A percentile compares a stretch with the other conserved stretches of the same genome.
Conservation (phyloP, 2,797 vertebrate species). For the Coreius guichenoti region DNA sequence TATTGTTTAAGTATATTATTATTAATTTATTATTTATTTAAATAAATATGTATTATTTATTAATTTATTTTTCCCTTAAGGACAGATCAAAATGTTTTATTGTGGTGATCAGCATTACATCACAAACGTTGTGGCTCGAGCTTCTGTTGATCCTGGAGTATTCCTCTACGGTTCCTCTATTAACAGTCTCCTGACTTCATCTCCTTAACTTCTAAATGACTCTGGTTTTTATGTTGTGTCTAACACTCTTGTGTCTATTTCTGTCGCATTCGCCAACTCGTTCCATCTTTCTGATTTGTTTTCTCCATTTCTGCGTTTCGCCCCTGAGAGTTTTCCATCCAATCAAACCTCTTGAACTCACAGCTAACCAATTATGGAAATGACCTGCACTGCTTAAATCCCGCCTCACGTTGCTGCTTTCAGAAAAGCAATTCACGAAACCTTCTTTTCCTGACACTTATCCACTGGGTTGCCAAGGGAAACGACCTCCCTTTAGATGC, state of each 20-base stretch:
- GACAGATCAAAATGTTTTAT: not conserved
- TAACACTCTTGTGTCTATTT: constrained; percentile 7
- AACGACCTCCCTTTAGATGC: constrained; percentile 63
- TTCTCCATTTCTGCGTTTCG: not conserved
- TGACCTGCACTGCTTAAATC: not conserved
- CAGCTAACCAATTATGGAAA: constrained; percentile 14
- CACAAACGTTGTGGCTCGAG: not conserved
- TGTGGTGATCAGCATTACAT: not conserved
- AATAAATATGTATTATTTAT: not conserved
- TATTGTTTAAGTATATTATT: too few relatives aligned
- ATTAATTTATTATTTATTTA: not conserved
- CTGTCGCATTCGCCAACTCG: not conserved
- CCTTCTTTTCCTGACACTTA: constrained; percentile 56
- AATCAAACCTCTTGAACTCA: constrained; percentile 20
- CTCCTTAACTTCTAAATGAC: not conserved
- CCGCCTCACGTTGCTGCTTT: not conserved
- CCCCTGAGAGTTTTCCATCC: not conserved
- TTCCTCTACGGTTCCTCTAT: not conserved
- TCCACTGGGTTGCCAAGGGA: constrained; percentile 69
- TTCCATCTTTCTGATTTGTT: not conserved
- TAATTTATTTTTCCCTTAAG: not conserved
- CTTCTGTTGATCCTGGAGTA: not conserved
- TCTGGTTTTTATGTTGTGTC: not conserved
- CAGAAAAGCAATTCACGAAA: constrained; percentile 10
- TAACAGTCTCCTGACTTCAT: not conserved